phyloP scores from a whole-genome alignment of 2,888 invertebrate species.

The Zhuqinia jingwanae region DNA sequence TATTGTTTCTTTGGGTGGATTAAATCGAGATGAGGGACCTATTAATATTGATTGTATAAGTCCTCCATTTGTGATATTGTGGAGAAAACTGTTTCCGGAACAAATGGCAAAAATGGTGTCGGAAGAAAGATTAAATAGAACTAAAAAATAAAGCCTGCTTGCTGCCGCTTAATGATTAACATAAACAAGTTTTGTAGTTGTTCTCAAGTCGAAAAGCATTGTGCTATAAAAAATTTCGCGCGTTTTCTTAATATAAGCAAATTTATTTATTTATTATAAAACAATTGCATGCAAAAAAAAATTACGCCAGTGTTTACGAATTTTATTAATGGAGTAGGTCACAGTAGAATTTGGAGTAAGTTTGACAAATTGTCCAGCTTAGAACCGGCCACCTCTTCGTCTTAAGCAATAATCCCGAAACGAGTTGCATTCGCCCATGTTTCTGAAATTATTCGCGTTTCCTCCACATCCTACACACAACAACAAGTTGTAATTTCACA shows the following conservation, averaged over 20 bases:
- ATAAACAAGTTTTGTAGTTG: too few species aligned
- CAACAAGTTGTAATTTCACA: neutral
- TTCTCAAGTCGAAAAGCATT: too few species aligned
- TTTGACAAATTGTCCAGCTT: too few species aligned
- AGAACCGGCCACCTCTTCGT: slow-evolving; percentile 42
- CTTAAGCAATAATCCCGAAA: slow-evolving; percentile 51
- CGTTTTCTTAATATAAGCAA: too few species aligned
- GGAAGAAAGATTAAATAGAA: neutral
- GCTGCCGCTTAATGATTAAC: too few species aligned
- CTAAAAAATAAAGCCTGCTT: too few species aligned
- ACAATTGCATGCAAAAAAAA: neutral
- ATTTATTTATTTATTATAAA: too few species aligned
- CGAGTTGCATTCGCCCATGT: slow-evolving; percentile 53
- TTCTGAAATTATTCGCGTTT: slow-evolving; percentile 78
- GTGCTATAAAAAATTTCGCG: too few species aligned
- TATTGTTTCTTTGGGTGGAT: slow-evolving; percentile 32
- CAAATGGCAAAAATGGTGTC: slow-evolving; percentile 54
- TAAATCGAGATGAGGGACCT: slow-evolving; percentile 56
- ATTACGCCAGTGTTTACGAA: neutral
- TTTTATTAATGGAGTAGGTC: too few species aligned
- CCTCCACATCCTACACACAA: slow-evolving; percentile 76
- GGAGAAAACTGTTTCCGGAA: slow-evolving; percentile 61
- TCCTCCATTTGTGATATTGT: slow-evolving; percentile 45
- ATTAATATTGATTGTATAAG: slow-evolving; percentile 62
- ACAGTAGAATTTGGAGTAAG: too few species aligned